Evolutionary conservation across 2,113 vertebrate species (phyloP).

Genomic region (Triplophysa tibetana): DNA sequence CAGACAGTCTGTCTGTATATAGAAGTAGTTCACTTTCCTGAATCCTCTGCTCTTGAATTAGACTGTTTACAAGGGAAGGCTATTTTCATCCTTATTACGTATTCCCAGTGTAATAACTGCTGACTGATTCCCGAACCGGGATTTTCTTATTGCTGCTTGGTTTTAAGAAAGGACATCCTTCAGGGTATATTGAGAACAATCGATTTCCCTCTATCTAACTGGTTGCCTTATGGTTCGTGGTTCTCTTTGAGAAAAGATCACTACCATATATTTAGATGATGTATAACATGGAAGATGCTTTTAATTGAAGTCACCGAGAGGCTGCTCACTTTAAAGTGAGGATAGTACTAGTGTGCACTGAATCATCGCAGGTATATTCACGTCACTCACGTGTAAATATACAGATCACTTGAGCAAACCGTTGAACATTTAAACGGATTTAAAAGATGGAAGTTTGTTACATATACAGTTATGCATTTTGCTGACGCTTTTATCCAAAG

Average conservation of each 20-base stretch:
- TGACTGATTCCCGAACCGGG: conserved; percentile 6
- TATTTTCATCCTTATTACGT: conserved; percentile 29
- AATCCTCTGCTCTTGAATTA: conserved; percentile 30
- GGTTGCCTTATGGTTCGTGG: not conserved
- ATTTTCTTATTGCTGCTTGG: conserved; percentile 32
- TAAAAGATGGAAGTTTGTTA: not conserved
- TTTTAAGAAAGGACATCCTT: not conserved
- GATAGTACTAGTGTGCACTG: not conserved
- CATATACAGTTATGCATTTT: too few relatives aligned
- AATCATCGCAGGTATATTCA: not conserved
- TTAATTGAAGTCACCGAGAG: not conserved
- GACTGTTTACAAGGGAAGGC: not conserved
- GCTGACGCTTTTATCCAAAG: too few relatives aligned
- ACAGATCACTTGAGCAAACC: not conserved
- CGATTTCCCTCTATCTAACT: not conserved
- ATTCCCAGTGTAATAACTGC: not conserved
- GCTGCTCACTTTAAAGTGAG: not conserved
- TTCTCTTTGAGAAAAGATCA: not conserved
- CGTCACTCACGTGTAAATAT: not conserved
- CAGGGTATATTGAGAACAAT: not conserved
- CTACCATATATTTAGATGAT: not conserved
- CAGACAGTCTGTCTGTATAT: conserved; percentile 30
- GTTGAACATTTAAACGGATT: not conserved
- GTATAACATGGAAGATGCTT: too few relatives aligned
- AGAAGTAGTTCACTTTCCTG: conserved; percentile 18